These are phyloP conservation scores for Nudaria mundana DNA, from an alignment of 2,888 invertebrate genomes.

Conservation along the genomic window DNA sequence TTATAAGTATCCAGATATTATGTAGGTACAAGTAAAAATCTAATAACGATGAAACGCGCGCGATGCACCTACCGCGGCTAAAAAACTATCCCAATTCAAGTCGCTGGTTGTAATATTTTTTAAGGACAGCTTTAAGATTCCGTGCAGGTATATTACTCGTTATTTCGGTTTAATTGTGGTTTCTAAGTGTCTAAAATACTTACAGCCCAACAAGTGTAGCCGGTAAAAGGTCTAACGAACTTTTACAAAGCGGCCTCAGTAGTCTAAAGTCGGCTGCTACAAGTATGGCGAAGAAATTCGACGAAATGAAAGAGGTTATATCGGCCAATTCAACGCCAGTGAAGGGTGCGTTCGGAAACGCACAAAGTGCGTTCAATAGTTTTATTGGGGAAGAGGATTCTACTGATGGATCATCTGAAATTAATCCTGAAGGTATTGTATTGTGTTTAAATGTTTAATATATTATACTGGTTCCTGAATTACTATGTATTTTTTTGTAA, in stretches of 20 bases:
- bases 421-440: constrained; percentile 79
- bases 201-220: constrained; percentile 90
- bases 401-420: constrained; percentile 70
- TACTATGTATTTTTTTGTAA: no score
- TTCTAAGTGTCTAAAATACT: no score
- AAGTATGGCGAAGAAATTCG: constrained; percentile 92
- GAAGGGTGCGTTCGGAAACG: constrained; percentile 81
- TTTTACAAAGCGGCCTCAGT: constrained; percentile 92
- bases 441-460: constrained; percentile 17
- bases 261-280: constrained; percentile 93
- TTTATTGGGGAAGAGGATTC: constrained; percentile 66
- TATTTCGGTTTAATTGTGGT: no score
- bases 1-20: no score
- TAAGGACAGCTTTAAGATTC: no score
- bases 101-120: no score
- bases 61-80: no score
- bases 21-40: no score
- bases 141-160: no score
- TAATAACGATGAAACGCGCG: no score
- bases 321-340: constrained; percentile 94
- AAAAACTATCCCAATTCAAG: no score
- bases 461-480: no score
- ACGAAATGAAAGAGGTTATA: constrained; percentile 95
- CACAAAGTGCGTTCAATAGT: constrained; percentile 65
- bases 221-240: constrained; percentile 93